Evolutionary conservation across 2,888 invertebrate species (phyloP).

Genomic region (Eupithecia centaureata): DNA sequence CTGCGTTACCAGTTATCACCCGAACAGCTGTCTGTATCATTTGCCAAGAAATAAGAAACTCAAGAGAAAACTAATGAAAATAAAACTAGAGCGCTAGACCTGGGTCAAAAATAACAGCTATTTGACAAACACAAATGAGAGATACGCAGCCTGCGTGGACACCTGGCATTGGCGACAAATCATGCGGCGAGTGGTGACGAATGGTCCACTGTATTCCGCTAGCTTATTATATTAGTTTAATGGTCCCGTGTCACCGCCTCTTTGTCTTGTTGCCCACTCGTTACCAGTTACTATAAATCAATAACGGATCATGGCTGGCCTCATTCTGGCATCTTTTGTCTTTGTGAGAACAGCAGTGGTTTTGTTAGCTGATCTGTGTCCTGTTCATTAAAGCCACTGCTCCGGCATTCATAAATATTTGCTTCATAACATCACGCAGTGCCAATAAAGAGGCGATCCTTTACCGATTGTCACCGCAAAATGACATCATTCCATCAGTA

Average conservation of each 20-base stretch:
- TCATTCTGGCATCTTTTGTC: constrained; percentile 1
- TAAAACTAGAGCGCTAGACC: constrained; percentile 30
- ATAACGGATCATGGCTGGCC: constrained; percentile 10
- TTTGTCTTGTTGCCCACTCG: constrained; percentile 42
- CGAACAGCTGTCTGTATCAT: constrained; percentile 29
- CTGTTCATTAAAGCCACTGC: constrained; percentile 15
- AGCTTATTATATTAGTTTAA: constrained; percentile 40
- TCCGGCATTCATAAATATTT: constrained; percentile 21
- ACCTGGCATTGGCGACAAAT: constrained; percentile 55
- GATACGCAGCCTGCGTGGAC: constrained; percentile 50
- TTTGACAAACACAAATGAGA: constrained; percentile 59
- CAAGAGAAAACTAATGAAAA: constrained; percentile 19
- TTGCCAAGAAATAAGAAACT: constrained; percentile 26
- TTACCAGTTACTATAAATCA: constrained; percentile 25
- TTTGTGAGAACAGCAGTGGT: background rate
- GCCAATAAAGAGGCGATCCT: constrained; percentile 19
- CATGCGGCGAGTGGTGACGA: constrained; percentile 44
- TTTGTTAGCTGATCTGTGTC: constrained; percentile 14
- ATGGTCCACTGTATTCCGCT: constrained; percentile 34
- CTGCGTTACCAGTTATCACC: constrained; percentile 38
- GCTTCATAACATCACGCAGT: constrained; percentile 16
- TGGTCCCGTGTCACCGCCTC: constrained; percentile 39
- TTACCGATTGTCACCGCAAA: constrained; percentile 18
- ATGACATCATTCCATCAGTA: constrained; percentile 24
- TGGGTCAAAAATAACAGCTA: constrained; percentile 56